Evolutionary conservation across 1,140 invertebrate species (phyloP), one percentile per base, ranked within the genome.

Genomic region (Dendrolimus punctatus): DNA sequence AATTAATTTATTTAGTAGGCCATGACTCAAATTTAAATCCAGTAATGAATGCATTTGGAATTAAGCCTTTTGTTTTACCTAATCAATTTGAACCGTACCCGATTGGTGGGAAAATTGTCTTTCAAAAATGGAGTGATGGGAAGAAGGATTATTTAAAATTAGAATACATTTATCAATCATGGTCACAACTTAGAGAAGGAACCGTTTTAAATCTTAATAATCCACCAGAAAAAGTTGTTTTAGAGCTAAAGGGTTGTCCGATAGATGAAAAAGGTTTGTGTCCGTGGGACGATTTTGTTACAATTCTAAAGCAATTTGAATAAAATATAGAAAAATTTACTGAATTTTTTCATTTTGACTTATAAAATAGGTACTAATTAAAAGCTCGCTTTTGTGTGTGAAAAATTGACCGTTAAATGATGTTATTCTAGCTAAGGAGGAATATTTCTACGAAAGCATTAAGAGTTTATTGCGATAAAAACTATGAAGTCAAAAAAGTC

Each of bases 21-120:
- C 74, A 76, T 50, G 74, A 76, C 60, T 68, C 74, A 5, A 76
- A 76, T 61, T 55, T 74, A 23, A 64, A 66, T 45, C 51, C 64
- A 6, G 47, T 76, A 39, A 57, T 66, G 5, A 62, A 46, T 0
- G 54, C 59, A 8, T 59, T 72, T 36, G 45, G 47, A 7, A 71
- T 83, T 40, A 68, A 76, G 53, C 51, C 52, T 1, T 83, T 65
- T 60, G 40, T 39, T 0, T 57, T 83, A 37, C 8, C 48, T 5
- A 44, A 73, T 50, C 76, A 72, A 10, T 66, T 67, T 57, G 73
- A 77, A 53, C 65, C 62, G 6, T 76, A 66, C 8, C 82, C 82
- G 0, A 64, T 83, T 23, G 78, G 80, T 6, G 79, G 80, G n/a
- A 82, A 81, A 55, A 36, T 85, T 6, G 72, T 85, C 5, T 82